Base-by-base conservation (phyloP, 1,140 invertebrate genomes). In the Trachelipus rathkii region DNA sequence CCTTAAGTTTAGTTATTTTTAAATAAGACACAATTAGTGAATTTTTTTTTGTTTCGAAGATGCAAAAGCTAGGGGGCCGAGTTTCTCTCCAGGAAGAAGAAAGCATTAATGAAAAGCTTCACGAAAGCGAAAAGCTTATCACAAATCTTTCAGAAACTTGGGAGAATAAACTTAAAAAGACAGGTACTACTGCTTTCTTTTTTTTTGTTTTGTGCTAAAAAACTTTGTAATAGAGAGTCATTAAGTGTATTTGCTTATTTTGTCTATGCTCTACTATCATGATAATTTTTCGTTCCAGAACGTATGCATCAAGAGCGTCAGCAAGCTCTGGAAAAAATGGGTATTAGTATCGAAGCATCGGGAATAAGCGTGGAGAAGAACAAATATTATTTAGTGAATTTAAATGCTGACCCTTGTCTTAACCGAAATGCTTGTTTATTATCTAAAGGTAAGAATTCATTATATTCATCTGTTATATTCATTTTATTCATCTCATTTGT, bases 351-450 rank as follows among this genome's bases (percentile, higher is more conserved):
- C 9, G 94, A 98, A 86, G 95, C 94, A 69, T 96, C 95, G 69
- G 97, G 97, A 7, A 99, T 99, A 82, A 96, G 96, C 89, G 96
- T 99, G 45, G 95, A 99, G 85, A 96, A 97, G 84, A 96, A 96
- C 85, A 95, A 96, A 87, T 97, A 95, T 86, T 99, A 97, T 84
- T 88, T 99, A 79, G 97, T 99, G 73, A 99, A 99, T 88, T 88
- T 99, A 67, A 99, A 99, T 86, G 95, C 96, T 60, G 97, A 99
- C 88, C 97, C 97, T 21, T 96, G 93, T 78, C 88, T 99, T 60
- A 99, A 99, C n/a, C 84, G 97, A 99, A 87, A 87, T 99, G 71
- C 88, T 99, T 67, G 96, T 99, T 44, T 99, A 99, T 87, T 99
- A 99, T 85, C 86, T 99, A 10, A 99, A 99, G 89, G 95, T 95